Evolutionary conservation across 2,797 vertebrate species (phyloP).

Genomic region (Smutsia gigantea): DNA sequence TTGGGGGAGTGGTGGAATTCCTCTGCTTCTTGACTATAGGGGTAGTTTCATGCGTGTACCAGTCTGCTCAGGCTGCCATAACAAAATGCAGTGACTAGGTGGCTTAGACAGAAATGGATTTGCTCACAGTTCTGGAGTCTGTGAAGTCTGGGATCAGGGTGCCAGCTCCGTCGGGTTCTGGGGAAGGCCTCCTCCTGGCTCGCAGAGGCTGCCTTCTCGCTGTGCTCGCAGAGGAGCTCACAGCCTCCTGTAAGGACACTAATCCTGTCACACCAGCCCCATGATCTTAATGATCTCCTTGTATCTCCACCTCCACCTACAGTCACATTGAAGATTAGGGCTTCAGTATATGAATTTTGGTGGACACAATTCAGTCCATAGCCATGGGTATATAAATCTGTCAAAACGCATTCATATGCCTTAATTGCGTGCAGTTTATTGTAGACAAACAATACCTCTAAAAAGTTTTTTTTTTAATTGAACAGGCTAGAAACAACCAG

Average conservation of each 20-base stretch:
- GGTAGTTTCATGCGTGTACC: background rate
- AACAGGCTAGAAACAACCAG: background rate
- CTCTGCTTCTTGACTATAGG: background rate
- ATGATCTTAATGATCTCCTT: background rate
- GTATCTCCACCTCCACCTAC: background rate
- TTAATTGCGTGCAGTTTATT: background rate
- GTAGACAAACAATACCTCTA: background rate
- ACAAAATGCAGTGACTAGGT: background rate
- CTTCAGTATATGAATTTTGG: background rate
- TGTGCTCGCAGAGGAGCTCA: background rate
- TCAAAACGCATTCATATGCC: background rate
- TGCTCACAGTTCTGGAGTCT: background rate
- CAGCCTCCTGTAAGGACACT: background rate
- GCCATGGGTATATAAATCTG: background rate
- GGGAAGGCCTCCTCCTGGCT: background rate
- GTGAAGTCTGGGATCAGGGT: background rate
- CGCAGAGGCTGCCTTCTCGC: background rate
- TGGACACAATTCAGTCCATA: background rate
- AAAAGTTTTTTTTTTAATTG: background rate
- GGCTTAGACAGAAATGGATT: background rate
- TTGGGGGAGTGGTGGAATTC: accelerated
- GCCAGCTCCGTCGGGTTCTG: accelerated
- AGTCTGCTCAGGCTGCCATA: background rate
- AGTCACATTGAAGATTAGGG: background rate
- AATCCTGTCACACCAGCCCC: background rate